Base-by-base conservation (phyloP, 1,140 invertebrate genomes). In the Plectrocnemia conspersa region DNA sequence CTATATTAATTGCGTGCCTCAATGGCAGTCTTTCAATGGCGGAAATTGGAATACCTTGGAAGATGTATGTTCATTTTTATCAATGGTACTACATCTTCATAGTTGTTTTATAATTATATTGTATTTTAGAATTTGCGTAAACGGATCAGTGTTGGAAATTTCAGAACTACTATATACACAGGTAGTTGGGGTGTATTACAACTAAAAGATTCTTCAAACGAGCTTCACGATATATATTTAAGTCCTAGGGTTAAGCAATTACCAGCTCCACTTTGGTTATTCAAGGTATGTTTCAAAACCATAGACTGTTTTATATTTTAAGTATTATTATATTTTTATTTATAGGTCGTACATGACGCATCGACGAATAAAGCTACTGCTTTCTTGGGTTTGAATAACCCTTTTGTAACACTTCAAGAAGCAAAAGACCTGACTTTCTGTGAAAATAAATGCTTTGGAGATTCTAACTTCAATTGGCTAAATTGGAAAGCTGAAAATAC, bases 381-480 rank as follows among this genome's bases (percentile, higher is more conserved):
- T 3, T 77, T 84, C 53, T 64, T 85, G 2, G 77, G 79, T 21
- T 69, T 83, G n/a, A 85, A 85, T 65, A 82, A 86, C 66, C 81
- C 82, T 0, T 79, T 81, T 60, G 69, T 71, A 55, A 69, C 67
- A 0, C 24, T 65, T 6, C 63, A 68, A 0, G 63, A 71, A 29
- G 68, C 68, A n/a, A 60, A 72, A 1, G 42, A 64, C 0, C 68
- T 79, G 44, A 69, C 73, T 16, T 74, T 84, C 63, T 84, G 83
- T 60, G 69, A 67, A 0, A 77, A 82, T 66, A 66, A 78, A 2
- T 77, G 76, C 32, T 62, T 68, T n/a, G 68, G 70, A 57, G 74
- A 80, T 53, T 57, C 58, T 5, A 80, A 79, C 65, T 69, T 82
- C 40, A 67, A 63, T 48, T 82, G 79, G 80, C 47, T 75, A 38